phyloP scores from a whole-genome alignment of 1,140 invertebrate species.

The Drosophila nigrodunni region DNA sequence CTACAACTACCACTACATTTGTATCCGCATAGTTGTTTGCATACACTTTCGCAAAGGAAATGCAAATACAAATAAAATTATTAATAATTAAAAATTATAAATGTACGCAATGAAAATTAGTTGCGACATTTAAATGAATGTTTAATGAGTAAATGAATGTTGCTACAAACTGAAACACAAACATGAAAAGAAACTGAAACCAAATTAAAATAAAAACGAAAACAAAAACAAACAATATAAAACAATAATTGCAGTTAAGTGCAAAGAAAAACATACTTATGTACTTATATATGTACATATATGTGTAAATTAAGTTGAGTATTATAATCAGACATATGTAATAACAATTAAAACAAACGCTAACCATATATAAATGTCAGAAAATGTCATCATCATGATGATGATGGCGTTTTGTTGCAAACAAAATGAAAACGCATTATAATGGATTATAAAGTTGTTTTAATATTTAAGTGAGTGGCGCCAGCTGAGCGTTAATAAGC shows the following conservation, averaged over 20 bases:
- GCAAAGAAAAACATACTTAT: constrained; percentile 30
- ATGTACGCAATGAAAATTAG: constrained; percentile 67
- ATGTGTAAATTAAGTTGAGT: constrained; percentile 50
- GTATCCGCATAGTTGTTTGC: constrained; percentile 17
- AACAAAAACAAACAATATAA: constrained; percentile 10
- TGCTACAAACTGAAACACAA: constrained; percentile 33
- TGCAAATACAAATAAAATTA: constrained; percentile 56
- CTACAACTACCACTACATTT: constrained; percentile 47
- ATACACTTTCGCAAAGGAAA: constrained; percentile 3
- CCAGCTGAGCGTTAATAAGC: constrained; percentile 62
- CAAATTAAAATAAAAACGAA: not conserved
- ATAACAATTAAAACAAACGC: constrained; percentile 29
- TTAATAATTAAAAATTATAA: constrained; percentile 73
- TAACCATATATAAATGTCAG: constrained; percentile 18
- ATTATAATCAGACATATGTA: constrained; percentile 51
- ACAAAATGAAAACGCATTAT: constrained; percentile 61
- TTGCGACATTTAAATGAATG: constrained; percentile 81
- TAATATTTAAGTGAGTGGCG: constrained; percentile 74
- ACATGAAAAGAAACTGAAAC: constrained; percentile 15
- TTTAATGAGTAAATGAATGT: constrained; percentile 79
- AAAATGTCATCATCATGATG: not conserved
- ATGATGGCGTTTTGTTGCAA: constrained; percentile 61
- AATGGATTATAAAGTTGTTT: constrained; percentile 73
- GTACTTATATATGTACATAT: constrained; percentile 24
- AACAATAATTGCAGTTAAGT: constrained; percentile 42